Evolutionary conservation across 1,140 invertebrate genomes (phyloP), one percentile per base, ranked within the genome.

Genomic region (Bombus haemorrhoidalis): DNA sequence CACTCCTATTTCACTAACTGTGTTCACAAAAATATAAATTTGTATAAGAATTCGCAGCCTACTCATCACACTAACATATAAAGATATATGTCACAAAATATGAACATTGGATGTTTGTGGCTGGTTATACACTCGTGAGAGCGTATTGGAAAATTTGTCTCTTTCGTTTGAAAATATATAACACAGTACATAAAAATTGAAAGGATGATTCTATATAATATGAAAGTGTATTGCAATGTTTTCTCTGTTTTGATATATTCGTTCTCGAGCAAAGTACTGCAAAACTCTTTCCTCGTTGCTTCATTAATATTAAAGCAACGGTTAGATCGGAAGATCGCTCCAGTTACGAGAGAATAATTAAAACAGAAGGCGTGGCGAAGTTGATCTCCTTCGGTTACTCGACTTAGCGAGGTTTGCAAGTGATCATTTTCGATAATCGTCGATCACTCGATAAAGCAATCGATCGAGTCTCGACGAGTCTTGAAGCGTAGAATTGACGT

Each of bases 311-410:
- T 53, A 39, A 74, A 53, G 22, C 22, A 34, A 5, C 41, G 6
- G 62, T 43, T 37, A 47, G 22, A 66, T 68, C 22, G 39, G 41
- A 68, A 32, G 64, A 71, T 25, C 18, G 37, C 57, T 73, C 47
- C 47, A 81, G 32, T 73, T 39, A 18, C 37, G 22, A 39, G 43
- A 9, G 32, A 41, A 43, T 84, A 71, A 71, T 84, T 71, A 78
- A 83, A 83, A 59, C 32, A 37, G 32, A 75, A 59, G 75, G 74
- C 41, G 74, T 37, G 75, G 66, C 75, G 76, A 59, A 37, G 82
- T 59, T 15, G 75, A 62, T 84, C 66, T 62, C 37, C 82, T 78
- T 79, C 82, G 37, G 43, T 28, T 22, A 4, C 22, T 25, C 10
- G 39, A 3, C 9, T 68, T 37, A 25, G 3, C 34, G 34, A 68